Evolutionary conservation across 2,888 invertebrate species (phyloP).

Genomic region (Argyra leucocephala): DNA sequence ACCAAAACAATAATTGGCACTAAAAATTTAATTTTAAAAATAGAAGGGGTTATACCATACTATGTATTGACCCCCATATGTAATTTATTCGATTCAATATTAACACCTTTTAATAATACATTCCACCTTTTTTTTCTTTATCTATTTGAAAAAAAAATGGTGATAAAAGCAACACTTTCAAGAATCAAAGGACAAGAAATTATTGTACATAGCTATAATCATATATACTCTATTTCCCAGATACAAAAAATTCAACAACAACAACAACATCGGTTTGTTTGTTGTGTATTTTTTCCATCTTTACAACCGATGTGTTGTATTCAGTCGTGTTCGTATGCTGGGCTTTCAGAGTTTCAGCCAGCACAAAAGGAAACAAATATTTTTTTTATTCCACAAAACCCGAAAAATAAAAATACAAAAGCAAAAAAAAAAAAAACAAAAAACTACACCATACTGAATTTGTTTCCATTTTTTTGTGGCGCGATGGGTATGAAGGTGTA

Average conservation of each 20-base stretch:
- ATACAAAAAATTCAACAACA: too few relatives aligned
- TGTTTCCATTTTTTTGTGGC: not conserved
- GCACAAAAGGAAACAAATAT: not conserved
- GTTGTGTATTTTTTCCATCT: too few relatives aligned
- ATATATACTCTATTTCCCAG: too few relatives aligned
- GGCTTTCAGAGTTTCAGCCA: too few relatives aligned
- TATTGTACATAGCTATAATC: too few relatives aligned
- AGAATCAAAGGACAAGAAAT: too few relatives aligned
- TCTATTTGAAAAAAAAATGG: not conserved
- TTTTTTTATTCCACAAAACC: not conserved
- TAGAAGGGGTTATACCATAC: too few relatives aligned
- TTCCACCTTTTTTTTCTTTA: not conserved
- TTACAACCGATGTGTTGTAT: not conserved
- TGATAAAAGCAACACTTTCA: not conserved
- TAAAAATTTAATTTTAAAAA: too few relatives aligned
- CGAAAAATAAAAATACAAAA: not conserved
- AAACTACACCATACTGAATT: not conserved
- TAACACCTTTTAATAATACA: not conserved
- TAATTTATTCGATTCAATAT: too few relatives aligned
- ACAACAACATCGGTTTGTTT: not conserved
- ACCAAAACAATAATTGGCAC: too few relatives aligned
- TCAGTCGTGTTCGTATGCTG: not conserved
- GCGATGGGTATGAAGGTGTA: not conserved
- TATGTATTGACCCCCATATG: too few relatives aligned
- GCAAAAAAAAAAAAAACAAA: not conserved